phyloP scores from a whole-genome alignment of 2,113 vertebrate genomes.

The Thunnus maccoyii region DNA sequence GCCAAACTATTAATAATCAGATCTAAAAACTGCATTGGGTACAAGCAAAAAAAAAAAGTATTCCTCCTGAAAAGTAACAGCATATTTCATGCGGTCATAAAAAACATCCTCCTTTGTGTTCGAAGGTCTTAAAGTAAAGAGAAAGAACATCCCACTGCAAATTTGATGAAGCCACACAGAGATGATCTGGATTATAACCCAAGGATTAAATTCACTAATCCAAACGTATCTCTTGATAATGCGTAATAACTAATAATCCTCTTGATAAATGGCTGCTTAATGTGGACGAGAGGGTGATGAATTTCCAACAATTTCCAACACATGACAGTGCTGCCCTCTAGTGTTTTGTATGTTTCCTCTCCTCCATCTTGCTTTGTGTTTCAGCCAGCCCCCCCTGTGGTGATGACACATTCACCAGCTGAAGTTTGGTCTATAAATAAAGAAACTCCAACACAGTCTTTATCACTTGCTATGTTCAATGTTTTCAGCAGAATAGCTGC shows the following conservation, averaged over 20 bases:
- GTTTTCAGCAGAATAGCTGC: too few species aligned
- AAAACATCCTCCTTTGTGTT: not conserved
- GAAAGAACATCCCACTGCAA: slow-evolving; percentile 27
- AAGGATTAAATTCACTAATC: slow-evolving; percentile 69
- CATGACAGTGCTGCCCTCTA: slow-evolving; percentile 73
- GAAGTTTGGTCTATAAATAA: not conserved
- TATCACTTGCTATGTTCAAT: too few species aligned
- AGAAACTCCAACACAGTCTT: too few species aligned
- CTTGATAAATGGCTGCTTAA: slow-evolving; percentile 53
- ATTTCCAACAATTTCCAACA: not conserved
- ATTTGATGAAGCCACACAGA: slow-evolving; percentile 57
- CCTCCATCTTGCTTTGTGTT: not conserved
- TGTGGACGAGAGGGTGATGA: not conserved
- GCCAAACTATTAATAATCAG: too few species aligned
- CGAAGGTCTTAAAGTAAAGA: not conserved
- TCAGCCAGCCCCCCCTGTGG: not conserved
- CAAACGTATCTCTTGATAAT: slow-evolving; percentile 64
- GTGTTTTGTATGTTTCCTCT: slow-evolving; percentile 28
- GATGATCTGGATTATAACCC: slow-evolving; percentile 70
- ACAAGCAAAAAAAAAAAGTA: not conserved
- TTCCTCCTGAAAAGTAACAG: not conserved
- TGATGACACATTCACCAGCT: not conserved
- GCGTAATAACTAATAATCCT: slow-evolving; percentile 72
- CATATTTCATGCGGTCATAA: not conserved
- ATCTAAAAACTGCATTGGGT: too few species aligned